These are phyloP conservation scores for Liodrosophila aerea DNA, from an alignment of 2,888 invertebrate genomes.

Conservation along the genomic window DNA sequence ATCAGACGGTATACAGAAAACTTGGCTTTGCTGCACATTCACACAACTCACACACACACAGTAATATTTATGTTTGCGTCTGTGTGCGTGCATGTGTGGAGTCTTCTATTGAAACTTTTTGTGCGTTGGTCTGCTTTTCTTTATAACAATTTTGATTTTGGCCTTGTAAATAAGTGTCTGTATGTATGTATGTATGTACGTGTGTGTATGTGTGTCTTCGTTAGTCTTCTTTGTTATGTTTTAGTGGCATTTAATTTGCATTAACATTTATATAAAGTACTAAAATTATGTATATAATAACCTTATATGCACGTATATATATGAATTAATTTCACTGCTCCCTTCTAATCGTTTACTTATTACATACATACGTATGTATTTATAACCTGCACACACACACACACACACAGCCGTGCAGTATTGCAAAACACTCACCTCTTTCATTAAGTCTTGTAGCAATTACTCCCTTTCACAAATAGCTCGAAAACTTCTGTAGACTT, in stretches of 20 bases:
- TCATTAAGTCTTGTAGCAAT: conserved; percentile 68
- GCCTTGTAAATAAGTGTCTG: conserved; percentile 54
- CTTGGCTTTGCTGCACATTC: conserved; percentile 51
- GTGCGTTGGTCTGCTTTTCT: conserved; percentile 61
- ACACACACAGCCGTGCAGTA: background rate
- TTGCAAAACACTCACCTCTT: conserved; percentile 58
- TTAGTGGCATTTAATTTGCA: background rate
- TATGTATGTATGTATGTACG: background rate
- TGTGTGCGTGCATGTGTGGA: conserved; percentile 20
- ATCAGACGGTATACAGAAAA: conserved; percentile 56
- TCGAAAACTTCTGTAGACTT: conserved; percentile 51
- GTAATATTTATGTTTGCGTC: background rate
- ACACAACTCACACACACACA: conserved; percentile 23
- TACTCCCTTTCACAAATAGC: conserved; percentile 63
- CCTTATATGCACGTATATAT: conserved; percentile 7
- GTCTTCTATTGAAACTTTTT: conserved; percentile 44
- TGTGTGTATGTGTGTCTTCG: background rate
- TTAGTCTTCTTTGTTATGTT: conserved; percentile 1
- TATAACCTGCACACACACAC: background rate
- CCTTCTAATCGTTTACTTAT: background rate
- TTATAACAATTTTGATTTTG: conserved; percentile 66
- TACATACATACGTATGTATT: conserved; percentile 9
- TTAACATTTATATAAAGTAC: background rate
- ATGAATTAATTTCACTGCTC: no score
- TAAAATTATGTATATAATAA: conserved; percentile 10